phyloP scores from a whole-genome alignment of 2,797 vertebrate species.

The Eulemur mongoz region DNA sequence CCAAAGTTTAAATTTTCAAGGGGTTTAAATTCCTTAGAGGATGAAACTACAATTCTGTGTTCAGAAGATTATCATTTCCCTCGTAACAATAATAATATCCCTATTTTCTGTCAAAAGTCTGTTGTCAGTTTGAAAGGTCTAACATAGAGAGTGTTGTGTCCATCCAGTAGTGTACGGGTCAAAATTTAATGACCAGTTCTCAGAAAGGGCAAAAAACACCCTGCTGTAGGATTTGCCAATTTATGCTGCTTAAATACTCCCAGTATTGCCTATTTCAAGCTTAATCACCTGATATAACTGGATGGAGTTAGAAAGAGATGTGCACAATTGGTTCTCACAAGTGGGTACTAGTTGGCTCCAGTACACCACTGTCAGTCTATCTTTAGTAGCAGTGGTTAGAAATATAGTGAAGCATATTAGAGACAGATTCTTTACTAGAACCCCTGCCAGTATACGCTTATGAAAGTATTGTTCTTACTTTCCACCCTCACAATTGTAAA shows the following conservation, averaged over 20 bases:
- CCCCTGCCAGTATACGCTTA: neutral
- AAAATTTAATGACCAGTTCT: neutral
- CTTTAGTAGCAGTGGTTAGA: neutral
- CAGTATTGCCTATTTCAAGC: neutral
- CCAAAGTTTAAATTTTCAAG: constrained; percentile 17
- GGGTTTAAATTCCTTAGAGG: neutral
- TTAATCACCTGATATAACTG: neutral
- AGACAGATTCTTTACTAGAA: neutral
- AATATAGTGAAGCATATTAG: neutral
- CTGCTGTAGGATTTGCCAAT: neutral
- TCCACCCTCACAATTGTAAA: neutral
- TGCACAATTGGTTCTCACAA: neutral
- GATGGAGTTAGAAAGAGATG: neutral
- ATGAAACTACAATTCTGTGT: neutral
- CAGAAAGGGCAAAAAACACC: neutral
- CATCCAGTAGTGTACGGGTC: neutral
- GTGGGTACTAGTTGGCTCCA: neutral
- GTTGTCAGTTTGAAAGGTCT: neutral
- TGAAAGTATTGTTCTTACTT: neutral
- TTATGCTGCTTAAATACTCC: neutral
- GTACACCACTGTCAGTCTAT: neutral
- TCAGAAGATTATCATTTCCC: neutral
- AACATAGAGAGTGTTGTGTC: neutral
- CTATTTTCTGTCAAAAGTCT: neutral
- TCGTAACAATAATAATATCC: neutral